Evolutionary conservation across 2,113 vertebrate species (phyloP).

Genomic region (Neodon shergylaensis): DNA sequence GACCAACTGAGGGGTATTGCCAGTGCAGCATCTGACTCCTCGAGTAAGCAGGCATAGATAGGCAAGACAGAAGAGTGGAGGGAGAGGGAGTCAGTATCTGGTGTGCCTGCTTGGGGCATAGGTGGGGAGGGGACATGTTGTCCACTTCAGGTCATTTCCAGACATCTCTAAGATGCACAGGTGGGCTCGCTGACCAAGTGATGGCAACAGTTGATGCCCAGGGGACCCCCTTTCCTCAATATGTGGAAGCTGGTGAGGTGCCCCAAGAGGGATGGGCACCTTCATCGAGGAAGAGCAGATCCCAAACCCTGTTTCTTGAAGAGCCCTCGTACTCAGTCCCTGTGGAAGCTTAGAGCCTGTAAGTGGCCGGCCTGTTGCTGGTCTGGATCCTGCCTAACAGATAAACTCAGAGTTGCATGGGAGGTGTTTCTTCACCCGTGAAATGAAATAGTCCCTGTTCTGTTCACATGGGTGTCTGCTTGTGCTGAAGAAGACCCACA

Average conservation of each 20-base stretch:
- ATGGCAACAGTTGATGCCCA: not conserved
- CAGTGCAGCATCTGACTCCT: not conserved
- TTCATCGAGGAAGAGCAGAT: not conserved
- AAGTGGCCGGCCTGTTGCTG: not conserved
- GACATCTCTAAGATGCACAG: not conserved
- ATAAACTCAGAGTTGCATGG: not conserved
- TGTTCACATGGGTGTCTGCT: not conserved
- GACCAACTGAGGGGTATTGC: not conserved
- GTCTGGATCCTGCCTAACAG: not conserved
- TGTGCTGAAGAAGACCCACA: not conserved
- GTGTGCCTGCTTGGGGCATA: not conserved
- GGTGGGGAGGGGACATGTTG: too few species aligned
- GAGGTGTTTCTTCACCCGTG: not conserved
- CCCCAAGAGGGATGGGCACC: not conserved
- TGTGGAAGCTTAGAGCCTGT: not conserved
- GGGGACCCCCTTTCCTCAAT: not conserved
- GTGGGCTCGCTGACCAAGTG: not conserved
- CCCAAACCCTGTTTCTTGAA: not conserved
- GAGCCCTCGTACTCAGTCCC: not conserved
- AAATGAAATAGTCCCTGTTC: not conserved
- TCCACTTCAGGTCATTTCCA: not conserved
- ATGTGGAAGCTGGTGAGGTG: not conserved
- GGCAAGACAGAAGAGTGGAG: not conserved
- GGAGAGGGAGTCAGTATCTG: not conserved
- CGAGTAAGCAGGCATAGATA: not conserved